Evolutionary conservation across 2,113 vertebrate species (phyloP), one percentile per base, ranked within the genome.

Genomic region (Gila orcuttii): DNA sequence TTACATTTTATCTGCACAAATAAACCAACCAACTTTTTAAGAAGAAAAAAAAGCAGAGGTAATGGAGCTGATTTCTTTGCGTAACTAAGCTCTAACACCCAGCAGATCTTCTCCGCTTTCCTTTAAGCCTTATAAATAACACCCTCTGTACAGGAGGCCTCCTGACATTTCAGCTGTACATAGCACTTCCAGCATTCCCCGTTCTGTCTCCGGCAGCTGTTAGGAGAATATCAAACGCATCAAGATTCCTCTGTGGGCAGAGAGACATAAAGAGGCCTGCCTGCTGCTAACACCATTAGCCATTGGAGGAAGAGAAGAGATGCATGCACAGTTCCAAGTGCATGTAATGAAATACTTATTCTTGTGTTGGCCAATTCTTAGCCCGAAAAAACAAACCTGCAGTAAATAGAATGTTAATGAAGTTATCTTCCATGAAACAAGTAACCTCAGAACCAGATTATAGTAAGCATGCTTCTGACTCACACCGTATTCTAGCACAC

Each of bases 161-260:
- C 91, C 84, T 92, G 92, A 93, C 91, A 92, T 92, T 92, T 92
- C 89, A 92, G 88, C 89, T 89, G 89, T 86, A 91, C 85, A 91
- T 88, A 89, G 85, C 89, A 87, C 88, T 89, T 90, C 92, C 92
- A 92, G 85, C 90, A 87, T 90, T 85, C 91, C 90, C 88, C 86
- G 85, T 87, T 86, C 86, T 85, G 82, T 88, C 90, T 86, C 74
- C 28, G 84, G 85, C 92, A 91, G 92, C 92, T 93, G 91, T 90
- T 90, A 89, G 86, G 87, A 86, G 87, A 89, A 89, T 89, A 93
- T 90, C 90, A 91, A 90, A 85, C 85, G 82, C 86, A 90, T 91
- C 86, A 88, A 88, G 90, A 89, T 89, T 89, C 87, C 89, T 78
- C 74, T 82, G 83, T 84, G 73, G 47, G 57, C 33, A 19, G 39